Base-by-base conservation (phyloP, 1,140 invertebrate genomes). In the Drosophila suzukii region DNA sequence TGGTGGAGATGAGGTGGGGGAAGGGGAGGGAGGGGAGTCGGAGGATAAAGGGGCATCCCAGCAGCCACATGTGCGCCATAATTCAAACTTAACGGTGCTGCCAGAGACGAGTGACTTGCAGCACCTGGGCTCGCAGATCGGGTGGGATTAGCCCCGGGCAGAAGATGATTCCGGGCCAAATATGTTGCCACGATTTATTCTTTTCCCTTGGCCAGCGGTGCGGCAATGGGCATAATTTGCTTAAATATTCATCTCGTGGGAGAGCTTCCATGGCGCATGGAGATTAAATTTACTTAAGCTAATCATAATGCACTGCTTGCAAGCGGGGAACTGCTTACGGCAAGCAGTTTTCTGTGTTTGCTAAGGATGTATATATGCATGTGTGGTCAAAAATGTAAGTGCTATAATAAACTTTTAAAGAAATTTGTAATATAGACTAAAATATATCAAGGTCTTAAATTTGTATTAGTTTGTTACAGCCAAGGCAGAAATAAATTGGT, bases 1-100 rank as follows among this genome's bases (percentile, higher is more conserved):
- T n/a, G 41, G 11, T 15, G 55, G 10, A 32, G 57, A 62, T 20
- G 34, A 12, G 44, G 34, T 10, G 41, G 15, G 34, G 17, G 30
- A 13, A 36, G 32, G n/a, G 6, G 3, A 7, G 13, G 13, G 32
- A 34, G 32, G 6, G 3, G 12, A 43, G 5, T 4, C 41, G 20
- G 32, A 7, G 39, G 38, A 32, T 49, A 70, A 51, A 36, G 60
- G 61, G 61, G 60, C 51, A 59, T 44, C 38, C 39, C 59, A 73
- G 66, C 58, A 44, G 72, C 78, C 81, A 85, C 80, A 84, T 85
- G 78, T 85, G 78, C 43, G 66, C 82, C 79, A 86, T 86, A 86
- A 86, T 73, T 86, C 83, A 86, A 79, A 82, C 70, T 68, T 56
- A 56, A 73, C 57, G 66, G 58, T 54, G 59, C 51, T 61, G 60